A percentile compares a stretch with the other conserved stretches of the same genome.
Conservation (phyloP, 1,140 invertebrate species). For the Samia ricini region DNA sequence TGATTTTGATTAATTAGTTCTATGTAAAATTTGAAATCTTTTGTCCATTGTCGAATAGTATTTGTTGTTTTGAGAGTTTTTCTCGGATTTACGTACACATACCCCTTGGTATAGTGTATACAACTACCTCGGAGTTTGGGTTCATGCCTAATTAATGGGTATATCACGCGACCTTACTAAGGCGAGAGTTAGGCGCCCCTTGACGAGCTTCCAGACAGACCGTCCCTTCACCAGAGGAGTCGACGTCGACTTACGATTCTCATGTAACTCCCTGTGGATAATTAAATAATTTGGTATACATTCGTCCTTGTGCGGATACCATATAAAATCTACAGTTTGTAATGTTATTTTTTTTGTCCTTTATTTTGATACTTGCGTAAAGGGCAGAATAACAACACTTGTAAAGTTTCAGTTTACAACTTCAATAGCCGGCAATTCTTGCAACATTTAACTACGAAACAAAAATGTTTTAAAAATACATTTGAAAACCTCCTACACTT, state of each 20-base stretch:
- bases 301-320: conserved; percentile 31
- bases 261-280: conserved; percentile 56
- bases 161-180: conserved; percentile 42
- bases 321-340: background rate
- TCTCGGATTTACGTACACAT: background rate
- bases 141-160: conserved; percentile 65
- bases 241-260: conserved; percentile 43
- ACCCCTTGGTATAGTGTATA: background rate
- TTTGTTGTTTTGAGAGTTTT: background rate
- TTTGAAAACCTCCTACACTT: no score
- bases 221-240: conserved; percentile 25
- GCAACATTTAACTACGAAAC: background rate
- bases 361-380: background rate
- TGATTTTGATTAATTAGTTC: conserved; percentile 52
- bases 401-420: background rate
- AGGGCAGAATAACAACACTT: background rate
- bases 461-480: no score
- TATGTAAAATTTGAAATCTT: background rate
- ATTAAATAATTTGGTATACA: conserved; percentile 68
- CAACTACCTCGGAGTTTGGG: conserved; percentile 14
- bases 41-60: background rate
- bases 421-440: background rate
- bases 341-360: background rate
- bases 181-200: conserved; percentile 38
- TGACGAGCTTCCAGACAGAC: conserved; percentile 56